These are phyloP conservation scores for Lagodon rhomboides DNA, from an alignment of 2,797 vertebrate species.

Conservation along the genomic window DNA sequence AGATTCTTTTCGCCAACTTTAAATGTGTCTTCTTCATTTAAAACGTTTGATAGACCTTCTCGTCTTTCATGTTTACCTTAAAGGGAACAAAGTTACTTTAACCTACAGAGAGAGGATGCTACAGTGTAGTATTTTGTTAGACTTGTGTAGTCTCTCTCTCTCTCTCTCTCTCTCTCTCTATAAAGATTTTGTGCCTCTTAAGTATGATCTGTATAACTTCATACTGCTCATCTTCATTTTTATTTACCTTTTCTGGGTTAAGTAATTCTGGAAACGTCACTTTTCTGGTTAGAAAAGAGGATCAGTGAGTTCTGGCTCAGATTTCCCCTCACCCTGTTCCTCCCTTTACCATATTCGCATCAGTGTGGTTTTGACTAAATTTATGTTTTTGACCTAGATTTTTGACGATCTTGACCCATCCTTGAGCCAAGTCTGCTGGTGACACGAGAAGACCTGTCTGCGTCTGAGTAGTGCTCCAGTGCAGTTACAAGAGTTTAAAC, in stretches of 20 bases:
- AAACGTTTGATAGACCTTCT: constrained; percentile 47
- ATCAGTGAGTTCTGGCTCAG: background rate
- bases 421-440: background rate
- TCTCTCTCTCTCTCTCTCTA: constrained; percentile 29
- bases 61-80: constrained; percentile 41
- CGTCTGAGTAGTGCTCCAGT: too few relatives aligned
- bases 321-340: too few relatives aligned
- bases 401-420: fast-evolving
- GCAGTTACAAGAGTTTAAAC: background rate
- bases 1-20: constrained; percentile 49
- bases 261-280: background rate
- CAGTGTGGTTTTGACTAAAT: background rate
- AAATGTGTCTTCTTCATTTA: constrained; percentile 56
- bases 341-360: background rate
- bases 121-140: constrained; percentile 38
- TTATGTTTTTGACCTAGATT: background rate
- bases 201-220: constrained; percentile 48
- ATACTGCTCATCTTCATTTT: constrained; percentile 31
- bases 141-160: constrained; percentile 32
- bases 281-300: constrained; percentile 6
- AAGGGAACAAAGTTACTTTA: constrained; percentile 20
- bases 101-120: constrained; percentile 22
- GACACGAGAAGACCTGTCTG: background rate
- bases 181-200: constrained; percentile 60
- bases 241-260: background rate